phyloP scores from a whole-genome alignment of 2,113 vertebrate species.

The Oenanthe melanoleuca region DNA sequence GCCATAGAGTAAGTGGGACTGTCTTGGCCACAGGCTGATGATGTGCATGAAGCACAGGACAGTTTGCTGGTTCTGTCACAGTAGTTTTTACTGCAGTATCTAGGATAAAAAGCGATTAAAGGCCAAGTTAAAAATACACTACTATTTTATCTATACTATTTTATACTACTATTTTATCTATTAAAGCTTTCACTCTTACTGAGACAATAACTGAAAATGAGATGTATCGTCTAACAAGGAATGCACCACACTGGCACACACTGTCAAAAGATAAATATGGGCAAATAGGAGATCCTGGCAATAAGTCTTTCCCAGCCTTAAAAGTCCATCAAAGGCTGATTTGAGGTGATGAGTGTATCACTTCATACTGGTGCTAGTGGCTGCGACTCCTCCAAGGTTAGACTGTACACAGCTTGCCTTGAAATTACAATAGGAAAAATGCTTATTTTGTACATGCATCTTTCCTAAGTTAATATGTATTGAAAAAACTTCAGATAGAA shows the following conservation, averaged over 20 bases:
- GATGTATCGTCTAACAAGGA: neutral
- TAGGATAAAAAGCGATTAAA: neutral
- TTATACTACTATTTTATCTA: neutral
- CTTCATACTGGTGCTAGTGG: neutral
- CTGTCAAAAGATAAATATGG: neutral
- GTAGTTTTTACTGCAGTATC: neutral
- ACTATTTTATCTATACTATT: neutral
- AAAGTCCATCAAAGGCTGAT: neutral
- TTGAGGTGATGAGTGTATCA: neutral
- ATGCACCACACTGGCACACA: neutral
- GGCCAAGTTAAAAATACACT: neutral
- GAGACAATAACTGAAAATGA: neutral
- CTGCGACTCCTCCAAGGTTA: neutral
- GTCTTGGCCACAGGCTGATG: neutral
- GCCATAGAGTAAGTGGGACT: neutral
- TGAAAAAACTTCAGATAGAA: neutral
- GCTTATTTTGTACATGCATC: neutral
- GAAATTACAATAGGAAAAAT: neutral
- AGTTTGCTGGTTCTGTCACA: neutral
- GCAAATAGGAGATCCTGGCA: neutral
- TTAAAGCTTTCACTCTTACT: neutral
- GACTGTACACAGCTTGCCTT: neutral
- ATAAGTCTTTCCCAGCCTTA: neutral
- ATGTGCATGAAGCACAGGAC: neutral
- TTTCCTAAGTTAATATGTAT: neutral